Evolutionary conservation across 2,797 vertebrate species (phyloP), one percentile per base, ranked within the genome.

Genomic region (Kryptopterus vitreolus): DNA sequence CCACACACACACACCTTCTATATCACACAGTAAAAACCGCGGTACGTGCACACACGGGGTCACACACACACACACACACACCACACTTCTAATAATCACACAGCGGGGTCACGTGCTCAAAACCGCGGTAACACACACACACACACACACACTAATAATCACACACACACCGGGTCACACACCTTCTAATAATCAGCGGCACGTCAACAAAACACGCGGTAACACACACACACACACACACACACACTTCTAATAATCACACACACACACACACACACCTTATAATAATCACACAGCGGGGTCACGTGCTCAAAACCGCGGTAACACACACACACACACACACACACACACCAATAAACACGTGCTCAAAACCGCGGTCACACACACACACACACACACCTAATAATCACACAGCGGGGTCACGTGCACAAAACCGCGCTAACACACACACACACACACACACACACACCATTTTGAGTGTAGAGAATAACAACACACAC

Each of bases 231-330:
- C 52, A 38, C 53, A 57, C 29, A n/a, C 10, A 57, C 31, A 57
- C 65, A 68, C 38, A n/a, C n/a, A n/a, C n/a, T n/a, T n/a, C n/a
- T n/a, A n/a, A n/a, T n/a, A n/a, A n/a, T n/a, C n/a, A 26, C 33
- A 63, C 16, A 33, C 12, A 59, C 24, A 59, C 57, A n/a, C 55
- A 58, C 55, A n/a, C 38, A 43, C 58, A 59, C 24, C n/a, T n/a
- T n/a, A n/a, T n/a, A n/a, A n/a, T n/a, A n/a, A 94, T 94, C 90
- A 93, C 92, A 46, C 94, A 94, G 87, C 88, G 94, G 82, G 94
- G 94, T 86, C 92, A 93, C 87, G 92, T 93, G 82, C 93, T 93
- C 86, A 93, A 93, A 50, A 92, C 91, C 79, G 89, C 92, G 92
- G 92, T 93, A 89, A 75, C 48, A 31, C 57, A 62, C 57, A 48